Percentiles rank a stretch among this genome's conserved stretches.
These are phyloP conservation scores for Sphaerolaimus hirsutus DNA, from an alignment of 2,888 invertebrate genomes.

Conservation along the genomic window DNA sequence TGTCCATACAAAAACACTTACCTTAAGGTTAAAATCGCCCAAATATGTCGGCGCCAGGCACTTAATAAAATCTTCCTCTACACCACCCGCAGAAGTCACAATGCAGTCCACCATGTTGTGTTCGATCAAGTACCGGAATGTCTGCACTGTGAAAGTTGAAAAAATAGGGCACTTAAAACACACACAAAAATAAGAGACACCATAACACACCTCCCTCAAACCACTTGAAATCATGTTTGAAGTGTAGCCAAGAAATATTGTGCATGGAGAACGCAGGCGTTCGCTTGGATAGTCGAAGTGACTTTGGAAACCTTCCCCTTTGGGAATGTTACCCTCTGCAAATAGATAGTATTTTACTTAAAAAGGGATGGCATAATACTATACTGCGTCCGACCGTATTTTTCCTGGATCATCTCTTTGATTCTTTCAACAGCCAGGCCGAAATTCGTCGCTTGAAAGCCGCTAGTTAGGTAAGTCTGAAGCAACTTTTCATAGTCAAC, in stretches of 20 bases:
- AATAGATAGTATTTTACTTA: too few species aligned
- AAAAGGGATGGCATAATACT: background rate
- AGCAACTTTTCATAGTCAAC: background rate
- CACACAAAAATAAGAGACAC: too few species aligned
- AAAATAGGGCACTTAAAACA: background rate
- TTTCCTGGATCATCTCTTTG: slow-evolving; percentile 11
- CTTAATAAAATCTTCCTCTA: slow-evolving; percentile 96
- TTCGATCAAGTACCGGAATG: slow-evolving; percentile 58
- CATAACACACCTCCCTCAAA: slow-evolving; percentile 42
- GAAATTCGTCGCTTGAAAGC: background rate
- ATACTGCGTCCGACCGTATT: background rate
- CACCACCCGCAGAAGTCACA: slow-evolving; percentile 85
- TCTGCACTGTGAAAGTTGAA: slow-evolving; percentile 17
- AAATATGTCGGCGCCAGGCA: slow-evolving; percentile 78
- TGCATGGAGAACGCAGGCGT: slow-evolving; percentile 39
- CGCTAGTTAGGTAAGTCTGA: background rate
- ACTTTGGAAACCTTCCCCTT: too few species aligned
- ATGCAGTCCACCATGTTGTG: slow-evolving; percentile 57
- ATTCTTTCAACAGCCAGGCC: slow-evolving; percentile 8
- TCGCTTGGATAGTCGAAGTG: slow-evolving; percentile 19
- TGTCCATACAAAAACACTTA: too few species aligned
- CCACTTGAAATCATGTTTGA: slow-evolving; percentile 92
- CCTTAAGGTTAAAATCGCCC: slow-evolving; percentile 53
- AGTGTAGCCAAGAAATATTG: slow-evolving; percentile 85
- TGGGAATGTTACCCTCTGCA: too few species aligned